phyloP scores from a whole-genome alignment of 1,140 invertebrate species.

The Trypoxylus dichotomus region DNA sequence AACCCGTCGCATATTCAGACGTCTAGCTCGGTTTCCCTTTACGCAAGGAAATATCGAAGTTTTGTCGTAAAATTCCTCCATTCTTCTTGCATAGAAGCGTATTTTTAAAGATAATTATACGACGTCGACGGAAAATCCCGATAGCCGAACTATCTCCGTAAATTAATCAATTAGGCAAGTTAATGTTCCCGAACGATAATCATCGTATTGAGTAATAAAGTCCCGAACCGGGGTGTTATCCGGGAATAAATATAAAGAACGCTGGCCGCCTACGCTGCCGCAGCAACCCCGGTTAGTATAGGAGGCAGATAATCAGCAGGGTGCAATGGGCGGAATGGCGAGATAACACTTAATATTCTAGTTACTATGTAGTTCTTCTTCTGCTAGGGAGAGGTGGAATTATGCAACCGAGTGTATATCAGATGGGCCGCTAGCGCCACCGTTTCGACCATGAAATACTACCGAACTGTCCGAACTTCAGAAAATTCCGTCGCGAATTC shows the following conservation, averaged over 20 bases:
- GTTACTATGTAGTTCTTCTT: slow-evolving; percentile 40
- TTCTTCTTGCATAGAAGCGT: too few species aligned
- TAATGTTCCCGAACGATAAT: background rate
- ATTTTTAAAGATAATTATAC: too few species aligned
- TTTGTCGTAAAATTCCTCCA: too few species aligned
- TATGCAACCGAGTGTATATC: slow-evolving; percentile 42
- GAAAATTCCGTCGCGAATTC: too few species aligned
- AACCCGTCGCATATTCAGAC: too few species aligned
- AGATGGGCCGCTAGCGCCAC: slow-evolving; percentile 27
- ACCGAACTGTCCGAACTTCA: too few species aligned
- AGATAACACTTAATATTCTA: slow-evolving; percentile 46
- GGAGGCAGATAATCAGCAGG: slow-evolving; percentile 36
- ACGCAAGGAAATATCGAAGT: too few species aligned
- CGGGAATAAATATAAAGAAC: slow-evolving; percentile 30
- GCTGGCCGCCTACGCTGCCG: slow-evolving; percentile 8
- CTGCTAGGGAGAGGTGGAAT: slow-evolving; percentile 28
- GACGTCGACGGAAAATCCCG: too few species aligned
- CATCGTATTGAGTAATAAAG: background rate
- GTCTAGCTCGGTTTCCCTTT: too few species aligned
- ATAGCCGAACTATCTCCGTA: background rate
- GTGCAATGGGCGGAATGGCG: slow-evolving; percentile 42
- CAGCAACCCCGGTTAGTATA: background rate
- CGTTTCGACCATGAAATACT: too few species aligned
- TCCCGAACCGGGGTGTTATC: background rate
- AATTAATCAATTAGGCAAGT: background rate